Evolutionary conservation across 2,888 invertebrate species (phyloP), one percentile per base, ranked within the genome.

Genomic region (Acleris laterana): DNA sequence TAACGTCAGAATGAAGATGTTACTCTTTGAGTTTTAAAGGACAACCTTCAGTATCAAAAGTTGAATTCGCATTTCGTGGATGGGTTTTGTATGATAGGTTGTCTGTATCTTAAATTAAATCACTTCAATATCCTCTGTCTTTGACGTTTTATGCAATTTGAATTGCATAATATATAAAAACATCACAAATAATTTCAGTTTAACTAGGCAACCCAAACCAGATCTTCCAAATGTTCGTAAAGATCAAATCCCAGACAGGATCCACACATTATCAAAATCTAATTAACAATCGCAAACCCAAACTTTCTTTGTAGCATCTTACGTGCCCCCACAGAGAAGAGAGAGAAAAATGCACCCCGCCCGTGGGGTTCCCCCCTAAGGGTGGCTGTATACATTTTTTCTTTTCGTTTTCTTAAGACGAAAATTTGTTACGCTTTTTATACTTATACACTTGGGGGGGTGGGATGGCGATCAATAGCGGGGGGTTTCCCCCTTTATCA

Each of bases 401-500:
- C 91, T 90, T 90, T 91, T 92, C 91, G 88, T 92, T 93, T 92
- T 92, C 93, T 93, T 92, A 92, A 92, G 92, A 93, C 93, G 93
- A 92, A 93, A 92, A 93, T 93, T 93, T 93, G 93, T 93, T 92
- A 93, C 93, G 91, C 90, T 93, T 93, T 93, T 92, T 93, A 92
- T 93, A 92, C 89, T 89, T 92, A 89, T 89, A 89, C 81, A 80
- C 78, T 72, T 70, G 74, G 86, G 87, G 88, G 86, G 87, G 88
- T 81, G 85, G 73, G 74, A 72, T 74, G 75, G 84, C 88, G 92
- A 90, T 92, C 92, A 88, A 91, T 91, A 90, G 77, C 58, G 68
- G 74, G 82, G 77, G 78, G 68, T 80, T 84, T 81, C 87, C 72
- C 89, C 90, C 90, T 82, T 90, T 92, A 92, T 91, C 92, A 93